These are phyloP conservation scores for Lytechinus pictus DNA, from an alignment of 35 echinoderm and acorn worm genomes.

Conservation along the genomic window DNA sequence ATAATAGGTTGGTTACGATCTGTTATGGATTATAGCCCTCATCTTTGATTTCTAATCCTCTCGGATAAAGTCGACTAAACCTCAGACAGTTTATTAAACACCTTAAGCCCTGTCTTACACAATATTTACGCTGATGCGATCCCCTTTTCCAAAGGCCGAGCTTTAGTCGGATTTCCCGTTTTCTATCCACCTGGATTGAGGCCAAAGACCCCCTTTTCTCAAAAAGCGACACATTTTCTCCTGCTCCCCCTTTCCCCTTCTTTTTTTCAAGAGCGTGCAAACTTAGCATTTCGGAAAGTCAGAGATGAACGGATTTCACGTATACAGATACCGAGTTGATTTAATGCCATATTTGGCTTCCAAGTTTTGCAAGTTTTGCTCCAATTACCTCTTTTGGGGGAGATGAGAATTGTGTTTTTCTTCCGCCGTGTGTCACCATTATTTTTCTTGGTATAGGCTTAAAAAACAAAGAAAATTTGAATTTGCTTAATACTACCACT, in stretches of 20 bases:
- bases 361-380: conserved; percentile 2
- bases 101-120: background rate
- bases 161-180: background rate
- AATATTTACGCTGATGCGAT: background rate
- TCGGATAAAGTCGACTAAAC: background rate
- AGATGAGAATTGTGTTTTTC: background rate
- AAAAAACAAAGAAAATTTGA: background rate
- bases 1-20: background rate
- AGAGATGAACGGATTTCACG: background rate
- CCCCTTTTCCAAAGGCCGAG: background rate
- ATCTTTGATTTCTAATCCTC: background rate
- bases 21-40: background rate
- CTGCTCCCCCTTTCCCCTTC: background rate
- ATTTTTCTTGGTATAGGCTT: background rate
- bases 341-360: background rate
- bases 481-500: background rate
- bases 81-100: conserved; percentile 13
- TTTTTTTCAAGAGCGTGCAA: background rate
- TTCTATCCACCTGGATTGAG: conserved; percentile 10
- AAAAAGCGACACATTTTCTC: background rate
- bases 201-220: background rate
- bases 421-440: background rate
- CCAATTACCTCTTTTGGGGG: background rate
- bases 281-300: background rate
- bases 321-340: background rate